Evolutionary conservation across 2,888 invertebrate species (phyloP).

Genomic region (Bellardia pandia): DNA sequence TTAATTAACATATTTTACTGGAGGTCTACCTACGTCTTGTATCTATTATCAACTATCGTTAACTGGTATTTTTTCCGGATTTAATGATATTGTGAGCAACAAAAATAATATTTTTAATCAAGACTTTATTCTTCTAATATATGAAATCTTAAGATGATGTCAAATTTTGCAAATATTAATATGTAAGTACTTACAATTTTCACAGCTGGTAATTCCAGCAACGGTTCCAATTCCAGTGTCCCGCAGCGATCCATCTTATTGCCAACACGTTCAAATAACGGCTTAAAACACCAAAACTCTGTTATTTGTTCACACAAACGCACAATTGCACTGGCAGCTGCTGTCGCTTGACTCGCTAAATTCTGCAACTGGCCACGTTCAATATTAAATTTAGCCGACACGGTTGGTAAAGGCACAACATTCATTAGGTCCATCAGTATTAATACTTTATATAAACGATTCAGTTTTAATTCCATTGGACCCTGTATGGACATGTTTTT

Average conservation of each 20-base stretch:
- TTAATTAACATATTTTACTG: too few species aligned
- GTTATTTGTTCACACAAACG: constrained; percentile 92
- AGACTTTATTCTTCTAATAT: too few species aligned
- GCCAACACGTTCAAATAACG: constrained; percentile 90
- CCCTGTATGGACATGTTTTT: constrained; percentile 88
- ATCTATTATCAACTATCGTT: too few species aligned
- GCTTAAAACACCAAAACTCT: constrained; percentile 92
- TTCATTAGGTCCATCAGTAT: constrained; percentile 93
- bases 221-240: constrained; percentile 89
- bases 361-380: constrained; percentile 93
- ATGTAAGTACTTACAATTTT: constrained; percentile 87
- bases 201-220: constrained; percentile 95
- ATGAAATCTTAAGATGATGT: too few species aligned
- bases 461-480: constrained; percentile 83
- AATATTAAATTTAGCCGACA: constrained; percentile 89
- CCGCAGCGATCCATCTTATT: constrained; percentile 92
- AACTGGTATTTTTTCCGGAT: too few species aligned
- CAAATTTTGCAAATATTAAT: too few species aligned
- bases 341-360: constrained; percentile 88
- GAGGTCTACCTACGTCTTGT: too few species aligned
- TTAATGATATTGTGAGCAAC: too few species aligned
- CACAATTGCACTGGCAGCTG: constrained; percentile 90
- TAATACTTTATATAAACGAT: constrained; percentile 93
- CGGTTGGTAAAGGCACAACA: constrained; percentile 87
- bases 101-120: too few species aligned